Conservation (phyloP, 2,888 invertebrate species). For the Carcina quercana region DNA sequence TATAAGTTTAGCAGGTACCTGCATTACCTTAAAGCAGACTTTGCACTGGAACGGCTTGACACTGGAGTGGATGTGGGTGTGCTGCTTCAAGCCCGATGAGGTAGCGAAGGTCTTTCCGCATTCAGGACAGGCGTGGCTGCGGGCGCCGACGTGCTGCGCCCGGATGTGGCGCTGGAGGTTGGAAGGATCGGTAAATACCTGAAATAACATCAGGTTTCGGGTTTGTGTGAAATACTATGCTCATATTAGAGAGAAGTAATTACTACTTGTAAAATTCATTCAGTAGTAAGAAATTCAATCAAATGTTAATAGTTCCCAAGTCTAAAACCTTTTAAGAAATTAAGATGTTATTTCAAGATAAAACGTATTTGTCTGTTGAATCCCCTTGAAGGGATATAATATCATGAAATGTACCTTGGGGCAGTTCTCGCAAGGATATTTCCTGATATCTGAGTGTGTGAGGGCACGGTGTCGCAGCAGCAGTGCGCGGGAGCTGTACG, state of each 20-base stretch:
- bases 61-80: slow-evolving; percentile 98
- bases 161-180: slow-evolving; percentile 97
- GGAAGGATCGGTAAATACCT: slow-evolving; percentile 97
- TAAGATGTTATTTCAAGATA: too few species aligned
- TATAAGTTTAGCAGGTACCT: neutral
- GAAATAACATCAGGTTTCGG: slow-evolving; percentile 75
- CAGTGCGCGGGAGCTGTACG: slow-evolving; percentile 87
- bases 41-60: slow-evolving; percentile 98
- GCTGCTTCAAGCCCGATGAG: slow-evolving; percentile 98
- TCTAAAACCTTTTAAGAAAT: too few species aligned
- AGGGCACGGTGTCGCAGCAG: slow-evolving; percentile 88
- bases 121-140: slow-evolving; percentile 97
- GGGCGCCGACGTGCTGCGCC: slow-evolving; percentile 95
- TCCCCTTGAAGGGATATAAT: too few species aligned
- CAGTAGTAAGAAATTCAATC: too few species aligned
- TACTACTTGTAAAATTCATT: too few species aligned
- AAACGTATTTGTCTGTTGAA: too few species aligned
- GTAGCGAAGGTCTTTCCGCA: slow-evolving; percentile 99
- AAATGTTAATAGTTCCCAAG: too few species aligned
- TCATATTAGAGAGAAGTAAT: neutral
- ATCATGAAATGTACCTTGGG: slow-evolving; percentile 89
- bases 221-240: slow-evolving; percentile 7
- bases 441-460: slow-evolving; percentile 86
- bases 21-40: slow-evolving; percentile 90
- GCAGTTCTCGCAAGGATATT: slow-evolving; percentile 95